Evolutionary conservation across 2,888 invertebrate genomes (phyloP), one percentile per base, ranked within the genome.

Genomic region (Linyphia triangularis): DNA sequence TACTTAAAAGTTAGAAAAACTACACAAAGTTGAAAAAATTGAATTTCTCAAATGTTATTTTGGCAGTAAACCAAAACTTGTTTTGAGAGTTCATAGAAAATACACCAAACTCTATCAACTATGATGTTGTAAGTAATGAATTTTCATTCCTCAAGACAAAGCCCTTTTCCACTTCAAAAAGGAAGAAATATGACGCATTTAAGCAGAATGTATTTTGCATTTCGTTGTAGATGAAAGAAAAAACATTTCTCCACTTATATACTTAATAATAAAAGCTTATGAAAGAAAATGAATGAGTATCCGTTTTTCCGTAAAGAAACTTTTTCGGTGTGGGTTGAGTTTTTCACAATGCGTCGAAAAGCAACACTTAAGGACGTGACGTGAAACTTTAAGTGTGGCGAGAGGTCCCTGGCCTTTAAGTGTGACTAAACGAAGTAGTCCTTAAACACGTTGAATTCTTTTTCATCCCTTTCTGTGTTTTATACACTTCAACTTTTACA

Each of bases 331-430:
- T 51, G 51, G 51, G 51, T 16, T n/a, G 51, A 51, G 51, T 51
- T 51, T n/a, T 51, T 51, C 16, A 51, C n/a, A 51, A 51, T n/a
- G n/a, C 51, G 51, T n/a, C n/a, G 51, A 16, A 51, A 51, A 69
- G 77, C 61, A 72, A 83, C 83, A 28, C 24, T 61, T 26, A 22
- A n/a, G 78, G 61, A 85, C 85, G 85, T 85, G 85, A 85, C 77
- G 70, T 78, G 85, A 16, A 30, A 61, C n/a, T 28, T 13, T 26
- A 75, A n/a, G n/a, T n/a, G 61, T 51, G 30, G 63, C 63, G 24
- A 10, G 22, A 77, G 83, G 75, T 84, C 69, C 75, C 51, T 78
- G 85, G 78, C 77, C 85, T 85, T 85, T 59, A 40, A 78, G 85
- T 37, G 16, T 30, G 30, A 70, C 65, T 79, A 61, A 78, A 59